Evolutionary conservation across 2,888 invertebrate species (phyloP), one percentile per base, ranked within the genome.

Genomic region (Strigamia maritima): DNA sequence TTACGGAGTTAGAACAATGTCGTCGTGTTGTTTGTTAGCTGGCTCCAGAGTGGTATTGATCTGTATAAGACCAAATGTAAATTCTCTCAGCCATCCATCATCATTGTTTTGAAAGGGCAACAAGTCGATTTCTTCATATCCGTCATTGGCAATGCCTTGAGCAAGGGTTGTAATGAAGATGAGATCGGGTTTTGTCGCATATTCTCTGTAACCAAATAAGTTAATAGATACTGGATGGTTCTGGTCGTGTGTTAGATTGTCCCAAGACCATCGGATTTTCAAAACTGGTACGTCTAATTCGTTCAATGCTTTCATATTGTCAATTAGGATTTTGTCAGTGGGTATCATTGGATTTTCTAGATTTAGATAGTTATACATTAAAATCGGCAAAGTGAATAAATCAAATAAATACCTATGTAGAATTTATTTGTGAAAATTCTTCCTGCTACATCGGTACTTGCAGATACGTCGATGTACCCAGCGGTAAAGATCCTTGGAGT

Each of bases 391-490:
- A 19, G 28, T 70, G 70, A 3, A 12, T 24, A 24, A 16, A 24
- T 22, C 1, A 24, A n/a, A 28, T 78, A 86, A 91, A 89, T 88
- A 95, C 95, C 95, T 81, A 97, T 93, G 85, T 95, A 95, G 86
- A 92, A 96, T 87, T 91, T 92, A 82, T 95, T 95, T 84, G 93
- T 93, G 93, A 95, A 96, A 83, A 94, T 85, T 81, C 91, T 97
- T 76, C 91, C 90, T 80, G 92, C 92, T 80, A 92, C 92, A 80
- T 94, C 93, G 77, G 94, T 90, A 0, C 95, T 92, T 24, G 97
- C 91, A 84, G 93, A 92, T 81, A 98, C 91, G 78, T 92, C 90
- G 1, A 97, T 91, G 83, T 94, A 94, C 3, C 97, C 97, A 84
- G 95, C 94, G 35, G 93, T 94, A 86, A 91, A 91, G 79, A 97